These are phyloP conservation scores for Exephanes ischioxanthus DNA, from an alignment of 2,888 invertebrate genomes.

Conservation along the genomic window DNA sequence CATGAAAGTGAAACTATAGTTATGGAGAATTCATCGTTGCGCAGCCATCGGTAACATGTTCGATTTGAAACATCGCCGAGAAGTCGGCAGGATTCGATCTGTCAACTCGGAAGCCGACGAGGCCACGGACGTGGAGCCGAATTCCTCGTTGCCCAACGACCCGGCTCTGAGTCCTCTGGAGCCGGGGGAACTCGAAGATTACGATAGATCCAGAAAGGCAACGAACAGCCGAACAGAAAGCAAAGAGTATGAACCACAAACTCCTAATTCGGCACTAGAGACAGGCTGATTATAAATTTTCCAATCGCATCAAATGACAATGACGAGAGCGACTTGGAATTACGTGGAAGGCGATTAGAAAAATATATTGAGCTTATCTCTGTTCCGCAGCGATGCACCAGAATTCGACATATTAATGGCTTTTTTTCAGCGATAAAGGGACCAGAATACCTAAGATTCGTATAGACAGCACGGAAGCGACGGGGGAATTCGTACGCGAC, in stretches of 20 bases:
- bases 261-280: background rate
- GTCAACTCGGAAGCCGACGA: constrained; percentile 78
- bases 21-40: constrained; percentile 1
- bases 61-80: constrained; percentile 63
- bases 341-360: background rate
- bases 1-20: constrained; percentile 17
- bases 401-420: background rate
- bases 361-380: constrained; percentile 17
- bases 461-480: constrained; percentile 60
- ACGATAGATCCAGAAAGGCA: constrained; percentile 29
- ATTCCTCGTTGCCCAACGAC: constrained; percentile 74
- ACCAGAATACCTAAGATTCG: constrained; percentile 66
- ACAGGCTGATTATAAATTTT: background rate
- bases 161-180: constrained; percentile 50
- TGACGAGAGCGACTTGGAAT: background rate
- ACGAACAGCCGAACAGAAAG: constrained; percentile 9
- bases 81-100: constrained; percentile 73
- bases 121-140: constrained; percentile 76
- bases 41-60: constrained; percentile 60
- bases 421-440: constrained; percentile 41
- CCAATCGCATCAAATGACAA: background rate
- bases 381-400: background rate
- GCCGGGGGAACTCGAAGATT: constrained; percentile 27
- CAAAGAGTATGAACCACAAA: constrained; percentile 38
- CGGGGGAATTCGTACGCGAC: constrained; percentile 49